phyloP scores from a whole-genome alignment of 2,113 vertebrate species.

The Anseranas semipalmata region DNA sequence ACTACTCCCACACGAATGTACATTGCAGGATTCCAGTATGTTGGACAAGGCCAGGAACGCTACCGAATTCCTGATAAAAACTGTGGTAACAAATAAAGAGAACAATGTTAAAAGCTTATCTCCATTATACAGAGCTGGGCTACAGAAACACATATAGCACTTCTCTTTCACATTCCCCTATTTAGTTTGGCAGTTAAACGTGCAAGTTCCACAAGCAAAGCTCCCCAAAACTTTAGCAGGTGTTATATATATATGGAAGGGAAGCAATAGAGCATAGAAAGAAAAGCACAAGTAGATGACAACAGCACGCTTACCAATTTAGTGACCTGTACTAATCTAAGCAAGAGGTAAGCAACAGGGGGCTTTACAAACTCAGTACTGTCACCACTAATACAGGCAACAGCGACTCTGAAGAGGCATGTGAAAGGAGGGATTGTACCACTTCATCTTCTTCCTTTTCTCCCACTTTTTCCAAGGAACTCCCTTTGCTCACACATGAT shows the following conservation, averaged over 20 bases:
- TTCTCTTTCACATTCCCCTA: not conserved
- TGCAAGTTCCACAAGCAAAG: not conserved
- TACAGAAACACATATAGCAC: not conserved
- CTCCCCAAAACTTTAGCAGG: not conserved
- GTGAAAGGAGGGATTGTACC: not conserved
- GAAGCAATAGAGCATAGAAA: not conserved
- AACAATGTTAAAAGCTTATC: not conserved
- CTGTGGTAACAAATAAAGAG: not conserved
- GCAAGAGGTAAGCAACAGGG: not conserved
- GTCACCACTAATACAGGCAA: not conserved
- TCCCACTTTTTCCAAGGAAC: not conserved
- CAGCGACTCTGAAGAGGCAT: not conserved
- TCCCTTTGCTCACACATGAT: fast-evolving
- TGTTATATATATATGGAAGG: not conserved
- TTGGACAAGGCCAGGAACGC: not conserved
- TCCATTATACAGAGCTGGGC: not conserved
- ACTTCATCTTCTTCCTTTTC: not conserved
- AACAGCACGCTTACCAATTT: not conserved
- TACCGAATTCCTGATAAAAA: not conserved
- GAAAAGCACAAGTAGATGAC: not conserved
- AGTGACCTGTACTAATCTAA: not conserved
- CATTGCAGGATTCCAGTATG: not conserved
- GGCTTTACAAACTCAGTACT: not conserved
- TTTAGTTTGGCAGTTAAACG: not conserved
- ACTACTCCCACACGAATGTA: not conserved